Base-by-base conservation (phyloP, 2,113 vertebrate genomes). In the Falcunculus frontatus region DNA sequence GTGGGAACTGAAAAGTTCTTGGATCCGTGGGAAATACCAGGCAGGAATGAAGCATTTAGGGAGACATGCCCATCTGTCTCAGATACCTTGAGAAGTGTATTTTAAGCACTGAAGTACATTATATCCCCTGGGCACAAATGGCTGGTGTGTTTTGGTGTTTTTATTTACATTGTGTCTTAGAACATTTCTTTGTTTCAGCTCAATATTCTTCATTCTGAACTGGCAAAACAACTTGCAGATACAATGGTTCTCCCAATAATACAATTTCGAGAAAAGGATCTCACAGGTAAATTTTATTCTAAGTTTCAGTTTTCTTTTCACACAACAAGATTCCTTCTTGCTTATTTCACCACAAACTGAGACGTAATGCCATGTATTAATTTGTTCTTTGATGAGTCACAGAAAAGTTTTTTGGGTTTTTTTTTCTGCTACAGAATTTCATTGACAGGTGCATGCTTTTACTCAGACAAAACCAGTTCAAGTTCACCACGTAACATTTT, bases 231-330 rank as follows among this genome's bases (percentile, higher is more conserved):
- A 97, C 97, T 99, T 96, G 99, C 99, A 16, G 99, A 99, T 97
- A 98, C 98, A 63, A 99, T 99, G 99, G 98, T 99, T 86, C 99
- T 99, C 84, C 99, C 99, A 63, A 98, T 99, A 94, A 98, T 99
- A 96, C 99, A 99, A 21, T 99, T 99, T 96, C 97, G 99, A 94
- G 99, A 99, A 97, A 99, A 99, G 87, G 99, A 99, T 96, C 99
- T 99, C 80, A 99, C 99, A 97, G 99, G 99, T 99, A 98, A 92
- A 83, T 67, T 85, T 68, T 37, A 20, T 39, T 62, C 47, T 69
- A 49, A 27, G 23, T 65, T 91, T 81, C 47, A 13, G 1, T 70
- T 89, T 92, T 80, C 46, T n/a, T n/a, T n/a, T n/a, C n/a, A n/a
- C n/a, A n/a, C n/a, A n/a, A n/a, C n/a, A n/a, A n/a, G n/a, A 22